These are phyloP conservation scores for Brachyopa scutellaris DNA, from an alignment of 2,888 invertebrate genomes.

Conservation along the genomic window DNA sequence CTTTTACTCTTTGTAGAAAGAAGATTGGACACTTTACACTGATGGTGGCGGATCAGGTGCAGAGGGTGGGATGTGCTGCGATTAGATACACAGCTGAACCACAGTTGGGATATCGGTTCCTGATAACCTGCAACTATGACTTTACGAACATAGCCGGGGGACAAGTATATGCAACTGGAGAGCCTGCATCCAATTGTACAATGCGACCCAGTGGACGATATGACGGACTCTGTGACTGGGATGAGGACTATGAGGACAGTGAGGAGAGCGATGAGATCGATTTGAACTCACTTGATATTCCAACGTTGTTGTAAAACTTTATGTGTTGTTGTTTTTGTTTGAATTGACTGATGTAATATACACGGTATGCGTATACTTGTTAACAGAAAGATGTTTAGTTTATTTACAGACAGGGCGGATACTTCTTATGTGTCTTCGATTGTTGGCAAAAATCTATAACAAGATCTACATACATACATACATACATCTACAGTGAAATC, in stretches of 20 bases:
- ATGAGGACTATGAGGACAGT: conserved; percentile 75
- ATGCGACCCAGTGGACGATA: conserved; percentile 76
- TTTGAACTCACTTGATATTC: conserved; percentile 74
- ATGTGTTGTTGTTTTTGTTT: neutral
- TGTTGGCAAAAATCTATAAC: too few relatives aligned
- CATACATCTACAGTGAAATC: too few relatives aligned
- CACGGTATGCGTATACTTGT: too few relatives aligned
- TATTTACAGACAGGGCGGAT: too few relatives aligned
- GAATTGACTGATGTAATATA: neutral
- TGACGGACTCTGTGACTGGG: conserved; percentile 78
- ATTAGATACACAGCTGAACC: conserved; percentile 74
- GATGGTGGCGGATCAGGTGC: conserved; percentile 78
- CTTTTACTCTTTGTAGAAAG: conserved; percentile 75
- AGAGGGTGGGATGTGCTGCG: conserved; percentile 79
- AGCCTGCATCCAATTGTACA: conserved; percentile 77
- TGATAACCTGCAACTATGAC: conserved; percentile 80
- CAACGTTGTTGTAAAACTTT: conserved; percentile 29
- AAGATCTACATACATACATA: too few relatives aligned
- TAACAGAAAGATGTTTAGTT: too few relatives aligned
- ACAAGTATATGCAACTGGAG: conserved; percentile 77
- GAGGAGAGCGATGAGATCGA: conserved; percentile 75
- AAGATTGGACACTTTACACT: conserved; percentile 80
- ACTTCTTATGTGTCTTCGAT: too few relatives aligned
- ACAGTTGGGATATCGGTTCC: conserved; percentile 73
- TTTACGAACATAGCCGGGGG: conserved; percentile 78